A percentile compares a stretch with the other conserved stretches of the same genome.
These are phyloP conservation scores for Drosophila kanapiae DNA, from an alignment of 1,140 invertebrate species.

Conservation along the genomic window DNA sequence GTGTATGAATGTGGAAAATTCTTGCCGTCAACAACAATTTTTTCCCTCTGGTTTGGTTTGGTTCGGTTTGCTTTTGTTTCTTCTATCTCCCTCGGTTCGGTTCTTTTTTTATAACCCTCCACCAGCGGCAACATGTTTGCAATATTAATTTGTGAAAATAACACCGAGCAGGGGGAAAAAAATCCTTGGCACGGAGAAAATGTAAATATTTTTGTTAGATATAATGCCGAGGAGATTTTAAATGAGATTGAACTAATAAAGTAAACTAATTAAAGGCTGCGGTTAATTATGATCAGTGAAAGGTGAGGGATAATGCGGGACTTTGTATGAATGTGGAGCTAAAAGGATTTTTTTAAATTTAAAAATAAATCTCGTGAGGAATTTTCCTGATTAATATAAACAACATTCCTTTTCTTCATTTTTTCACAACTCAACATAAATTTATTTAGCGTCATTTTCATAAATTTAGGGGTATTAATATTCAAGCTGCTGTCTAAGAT, in stretches of 20 bases:
- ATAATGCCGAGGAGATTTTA: slow-evolving; percentile 33
- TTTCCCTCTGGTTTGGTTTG: slow-evolving; percentile 31
- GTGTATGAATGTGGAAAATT: slow-evolving; percentile 36
- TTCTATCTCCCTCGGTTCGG: no score
- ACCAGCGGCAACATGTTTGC: slow-evolving; percentile 38
- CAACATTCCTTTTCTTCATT: background rate
- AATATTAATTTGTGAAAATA: slow-evolving; percentile 60
- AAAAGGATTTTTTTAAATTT: background rate
- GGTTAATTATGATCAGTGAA: slow-evolving; percentile 22
- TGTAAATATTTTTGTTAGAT: slow-evolving; percentile 53
- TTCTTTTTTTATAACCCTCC: background rate
- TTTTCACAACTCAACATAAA: background rate
- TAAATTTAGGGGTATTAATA: no score
- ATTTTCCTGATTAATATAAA: background rate
- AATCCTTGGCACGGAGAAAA: slow-evolving; percentile 1
- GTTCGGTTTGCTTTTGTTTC: slow-evolving; percentile 14
- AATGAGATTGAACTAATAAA: slow-evolving; percentile 51
- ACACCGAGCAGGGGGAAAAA: slow-evolving; percentile 9
- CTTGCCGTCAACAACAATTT: slow-evolving; percentile 52
- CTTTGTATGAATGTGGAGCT: background rate
- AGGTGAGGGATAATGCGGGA: background rate
- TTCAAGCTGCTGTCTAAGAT: no score
- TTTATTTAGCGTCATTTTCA: background rate
- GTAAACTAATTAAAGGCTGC: slow-evolving; percentile 40
- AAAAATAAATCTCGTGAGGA: background rate